A percentile compares a stretch with the other conserved stretches of the same genome.
Evolutionary conservation across 2,888 invertebrate genomes (phyloP).

Genomic region (Tanypteryx hageni): DNA sequence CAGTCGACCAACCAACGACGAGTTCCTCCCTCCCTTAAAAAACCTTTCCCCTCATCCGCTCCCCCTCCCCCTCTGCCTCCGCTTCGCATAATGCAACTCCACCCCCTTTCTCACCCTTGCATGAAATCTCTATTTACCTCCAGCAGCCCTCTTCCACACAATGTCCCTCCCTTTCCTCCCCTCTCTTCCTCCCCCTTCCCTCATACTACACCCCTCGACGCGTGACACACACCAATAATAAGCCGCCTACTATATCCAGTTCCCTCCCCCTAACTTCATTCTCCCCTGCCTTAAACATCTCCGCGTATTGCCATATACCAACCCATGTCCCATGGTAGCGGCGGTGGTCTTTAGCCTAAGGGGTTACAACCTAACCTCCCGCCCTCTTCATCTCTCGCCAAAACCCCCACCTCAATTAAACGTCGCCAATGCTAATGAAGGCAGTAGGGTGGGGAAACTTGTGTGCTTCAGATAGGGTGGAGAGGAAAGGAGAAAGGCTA

Average conservation of each 20-base stretch:
- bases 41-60: background rate
- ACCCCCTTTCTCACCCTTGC: slow-evolving; percentile 49
- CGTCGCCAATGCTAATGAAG: slow-evolving; percentile 59
- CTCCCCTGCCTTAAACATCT: background rate
- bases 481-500: slow-evolving; percentile 18
- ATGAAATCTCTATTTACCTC: slow-evolving; percentile 62
- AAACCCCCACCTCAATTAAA: slow-evolving; percentile 54
- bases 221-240: slow-evolving; percentile 63
- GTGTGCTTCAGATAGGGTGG: slow-evolving; percentile 5
- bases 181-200: background rate
- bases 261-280: slow-evolving; percentile 33
- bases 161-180: slow-evolving; percentile 21
- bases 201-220: slow-evolving; percentile 23
- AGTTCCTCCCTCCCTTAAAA: slow-evolving; percentile 35
- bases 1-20: slow-evolving; percentile 47
- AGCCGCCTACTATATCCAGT: slow-evolving; percentile 48
- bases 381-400: background rate
- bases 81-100: slow-evolving; percentile 45
- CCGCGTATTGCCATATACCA: slow-evolving; percentile 47
- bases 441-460: slow-evolving; percentile 2
- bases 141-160: slow-evolving; percentile 30
- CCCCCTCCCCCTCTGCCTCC: background rate
- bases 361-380: background rate
- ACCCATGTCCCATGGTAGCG: slow-evolving; percentile 1
- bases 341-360: slow-evolving; percentile 21